These are phyloP conservation scores for Agrilus biguttatus DNA, from an alignment of 2,888 invertebrate genomes.

Conservation along the genomic window DNA sequence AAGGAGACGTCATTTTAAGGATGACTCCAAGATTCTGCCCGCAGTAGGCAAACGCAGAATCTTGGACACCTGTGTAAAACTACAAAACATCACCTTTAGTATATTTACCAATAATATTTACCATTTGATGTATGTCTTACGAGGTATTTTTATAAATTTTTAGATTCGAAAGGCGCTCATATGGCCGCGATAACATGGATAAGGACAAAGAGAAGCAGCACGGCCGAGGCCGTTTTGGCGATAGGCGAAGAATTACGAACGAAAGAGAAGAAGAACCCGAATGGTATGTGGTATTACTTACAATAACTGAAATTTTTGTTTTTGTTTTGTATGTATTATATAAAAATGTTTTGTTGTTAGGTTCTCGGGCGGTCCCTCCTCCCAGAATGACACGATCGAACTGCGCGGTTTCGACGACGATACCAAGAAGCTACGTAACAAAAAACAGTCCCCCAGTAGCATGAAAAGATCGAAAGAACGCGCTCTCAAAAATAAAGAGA, in stretches of 20 bases:
- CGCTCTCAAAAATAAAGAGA: slow-evolving; percentile 27
- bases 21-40: too few relatives aligned
- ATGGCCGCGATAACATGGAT: slow-evolving; percentile 40
- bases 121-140: too few relatives aligned
- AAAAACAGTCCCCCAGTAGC: slow-evolving; percentile 31
- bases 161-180: slow-evolving; percentile 40
- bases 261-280: slow-evolving; percentile 68
- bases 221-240: slow-evolving; percentile 35
- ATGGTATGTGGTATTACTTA: slow-evolving; percentile 47
- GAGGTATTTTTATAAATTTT: background rate
- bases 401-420: slow-evolving; percentile 82
- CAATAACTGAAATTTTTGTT: too few relatives aligned
- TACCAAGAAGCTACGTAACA: slow-evolving; percentile 25
- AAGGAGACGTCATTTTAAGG: too few relatives aligned
- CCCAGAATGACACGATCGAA: slow-evolving; percentile 85
- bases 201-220: slow-evolving; percentile 19
- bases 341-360: slow-evolving; percentile 16
- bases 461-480: slow-evolving; percentile 32
- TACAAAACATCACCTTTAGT: too few relatives aligned
- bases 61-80: too few relatives aligned
- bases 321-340: background rate
- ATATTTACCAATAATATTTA: too few relatives aligned
- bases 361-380: slow-evolving; percentile 79
- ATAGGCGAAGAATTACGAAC: slow-evolving; percentile 37
- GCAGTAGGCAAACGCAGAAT: too few relatives aligned